Conservation (phyloP, 2,113 vertebrate genomes). For the Danio rerio region DNA sequence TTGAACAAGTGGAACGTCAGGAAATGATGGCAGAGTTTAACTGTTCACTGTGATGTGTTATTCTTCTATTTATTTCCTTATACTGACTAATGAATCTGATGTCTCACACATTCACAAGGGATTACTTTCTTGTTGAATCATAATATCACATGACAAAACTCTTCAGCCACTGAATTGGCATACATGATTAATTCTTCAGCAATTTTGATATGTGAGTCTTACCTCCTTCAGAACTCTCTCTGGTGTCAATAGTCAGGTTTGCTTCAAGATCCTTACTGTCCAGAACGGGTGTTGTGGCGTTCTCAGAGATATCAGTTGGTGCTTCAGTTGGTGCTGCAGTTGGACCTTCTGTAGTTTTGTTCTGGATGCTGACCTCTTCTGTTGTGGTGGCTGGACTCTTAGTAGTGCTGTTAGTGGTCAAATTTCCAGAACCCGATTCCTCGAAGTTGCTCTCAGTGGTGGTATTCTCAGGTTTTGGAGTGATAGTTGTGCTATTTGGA, state of each 20-base stretch:
- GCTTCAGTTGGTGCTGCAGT: neutral
- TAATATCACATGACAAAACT: neutral
- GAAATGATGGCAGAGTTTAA: too few species aligned
- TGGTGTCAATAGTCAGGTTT: neutral
- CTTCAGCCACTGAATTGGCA: neutral
- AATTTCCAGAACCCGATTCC: constrained; percentile 13
- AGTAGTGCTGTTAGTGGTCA: neutral
- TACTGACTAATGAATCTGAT: too few species aligned
- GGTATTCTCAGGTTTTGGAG: neutral
- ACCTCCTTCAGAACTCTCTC: constrained; percentile 26
- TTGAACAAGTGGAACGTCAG: too few species aligned
- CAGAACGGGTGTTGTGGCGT: neutral
- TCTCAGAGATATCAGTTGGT: neutral
- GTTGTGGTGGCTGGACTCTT: neutral
- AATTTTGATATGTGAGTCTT: neutral
- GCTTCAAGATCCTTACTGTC: neutral
- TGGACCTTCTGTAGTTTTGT: constrained; percentile 12
- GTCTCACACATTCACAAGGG: too few species aligned
- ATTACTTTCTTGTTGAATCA: too few species aligned
- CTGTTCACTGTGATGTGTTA: too few species aligned
- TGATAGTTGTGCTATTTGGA: constrained; percentile 8
- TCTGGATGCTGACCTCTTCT: neutral
- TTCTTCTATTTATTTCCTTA: too few species aligned
- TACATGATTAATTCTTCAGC: neutral
- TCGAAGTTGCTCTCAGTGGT: neutral